Evolutionary conservation across 2,797 vertebrate species (phyloP), one percentile per base, ranked within the genome.

Genomic region (Agapornis canus): DNA sequence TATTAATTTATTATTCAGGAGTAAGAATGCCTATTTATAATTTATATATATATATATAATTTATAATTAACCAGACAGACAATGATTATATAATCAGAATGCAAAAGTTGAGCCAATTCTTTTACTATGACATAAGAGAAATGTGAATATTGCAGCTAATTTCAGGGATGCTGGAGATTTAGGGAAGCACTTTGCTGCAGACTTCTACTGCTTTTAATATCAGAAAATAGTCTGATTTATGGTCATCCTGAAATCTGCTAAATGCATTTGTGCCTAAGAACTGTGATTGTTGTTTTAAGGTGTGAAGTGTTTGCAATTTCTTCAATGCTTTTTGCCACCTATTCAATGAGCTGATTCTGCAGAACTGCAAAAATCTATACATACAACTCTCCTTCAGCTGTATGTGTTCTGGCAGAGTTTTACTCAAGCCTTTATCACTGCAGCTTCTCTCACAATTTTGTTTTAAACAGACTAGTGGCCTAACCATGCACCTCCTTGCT

Each of bases 211-310:
- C 45, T 88, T 83, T 59, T 73, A 32, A 7, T 78, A 51, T 35
- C 10, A 39, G 39, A 60, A 82, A 71, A 26, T 25, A 72, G n/a
- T 59, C 26, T 90, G 43, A 48, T 0, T 85, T 75, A 27, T 0
- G 0, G 18, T 89, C 63, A 60, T 66, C 54, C 63, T 87, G 64
- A 91, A 68, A 72, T 77, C 83, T 90, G 47, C 65, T 79, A 75
- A 93, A 93, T 87, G 70, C 66, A 29, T 90, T 93, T 93, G 89
- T 93, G 86, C 69, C 47, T 42, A 31, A 63, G 63, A 91, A 45
- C 42, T 69, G 12, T 65, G 72, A 66, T 10, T 47, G 31, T 4
- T 60, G 8, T 68, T 94, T 72, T 27, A 35, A 82, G 80, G 35
- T 70, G 56, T 47, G 57, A 73, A 78, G 13, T 89, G 54, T 76